Evolutionary conservation across 2,113 vertebrate species (phyloP), one percentile per base, ranked within the genome.

Genomic region (Hucho hucho): DNA sequence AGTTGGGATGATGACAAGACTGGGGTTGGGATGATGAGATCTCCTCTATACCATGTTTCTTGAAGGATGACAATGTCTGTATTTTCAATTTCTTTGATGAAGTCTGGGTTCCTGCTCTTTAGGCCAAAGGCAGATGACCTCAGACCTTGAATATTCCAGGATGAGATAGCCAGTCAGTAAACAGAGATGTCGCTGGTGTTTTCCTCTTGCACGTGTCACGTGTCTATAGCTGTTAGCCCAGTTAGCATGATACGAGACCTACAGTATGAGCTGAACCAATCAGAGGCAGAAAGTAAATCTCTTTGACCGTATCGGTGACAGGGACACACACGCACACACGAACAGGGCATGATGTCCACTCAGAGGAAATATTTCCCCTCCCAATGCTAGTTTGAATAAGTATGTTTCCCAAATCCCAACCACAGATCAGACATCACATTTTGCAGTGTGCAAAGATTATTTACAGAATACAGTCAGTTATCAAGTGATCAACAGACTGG

Each of bases 251-350:
- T 76, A 80, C 4, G 6, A 80, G 75, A 82, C 74, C 79, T 85
- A 61, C 58, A 74, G 78, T 64, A 67, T 81, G 78, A 84, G 76
- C 76, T 77, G 74, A 73, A 82, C 82, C 84, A 87, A 83, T 89
- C 76, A 79, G 69, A 83, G 70, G 69, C 70, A 70, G 37, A 79
- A 71, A 77, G 74, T 76, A 88, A 86, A 89, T 88, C 86, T 89
- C 74, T 49, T 76, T 70, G 28, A 46, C 61, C 13, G 1, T 65
- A 64, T 65, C 24, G 53, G 7, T 65, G 43, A 65, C 76, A 84
- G 26, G 76, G 67, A 65, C 68, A 20, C 56, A 64, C 22, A 12
- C 24, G 1, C 67, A 53, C 26, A 66, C 29, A 47, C 64, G 58
- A 16, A 75, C 22, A 14, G 12, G 28, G 29, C 11, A 59, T 29